Base-by-base conservation (phyloP, 2,888 invertebrate genomes). In the Periphyllus acericola region DNA sequence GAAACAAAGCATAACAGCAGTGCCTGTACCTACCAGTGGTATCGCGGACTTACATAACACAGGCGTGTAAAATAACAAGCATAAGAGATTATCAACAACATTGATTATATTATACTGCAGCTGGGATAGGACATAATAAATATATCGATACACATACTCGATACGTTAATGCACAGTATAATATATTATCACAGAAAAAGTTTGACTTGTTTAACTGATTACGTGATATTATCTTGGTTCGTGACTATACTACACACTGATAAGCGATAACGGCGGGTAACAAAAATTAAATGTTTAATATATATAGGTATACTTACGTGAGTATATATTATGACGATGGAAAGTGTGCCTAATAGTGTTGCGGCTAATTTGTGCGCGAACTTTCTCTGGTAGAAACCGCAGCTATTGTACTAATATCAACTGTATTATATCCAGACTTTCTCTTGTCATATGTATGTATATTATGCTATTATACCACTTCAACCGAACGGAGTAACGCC, bases 351-450 rank as follows among this genome's bases (percentile, higher is more conserved):
- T 75, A 74, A 83, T 40, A 75, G 74, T 74, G 60, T 75, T 29
- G n/a, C n/a, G 21, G 83, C 40, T 60, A 83, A 75, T 83, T 83
- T 83, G 60, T 40, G 60, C 21, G 60, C 40, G 19, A 83, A 83
- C 83, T 83, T 83, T 83, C 83, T 83, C 83, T 75, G 40, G 29
- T 60, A 83, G 74, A 60, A 60, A 83, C 60, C 36, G 36, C 72
- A 29, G 29, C 60, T 83, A 83, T 75, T 83, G 83, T 83, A 75
- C 60, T 66, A 36, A 46, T 66, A 55, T 82, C 34, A 40, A 34
- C 74, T 11, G 29, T 60, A 25, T 25, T 60, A 25, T 25, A 19
- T 19, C 25, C 5, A n/a, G 74, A 83, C 83, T 83, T 83, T 83
- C 83, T 83, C 83, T 74, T 36, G 83, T 74, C 83, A 74, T 29